A percentile compares a stretch with the other conserved stretches of the same genome.
These are phyloP conservation scores for Pegoplata infirma DNA, from an alignment of 2,888 invertebrate genomes.

Conservation along the genomic window DNA sequence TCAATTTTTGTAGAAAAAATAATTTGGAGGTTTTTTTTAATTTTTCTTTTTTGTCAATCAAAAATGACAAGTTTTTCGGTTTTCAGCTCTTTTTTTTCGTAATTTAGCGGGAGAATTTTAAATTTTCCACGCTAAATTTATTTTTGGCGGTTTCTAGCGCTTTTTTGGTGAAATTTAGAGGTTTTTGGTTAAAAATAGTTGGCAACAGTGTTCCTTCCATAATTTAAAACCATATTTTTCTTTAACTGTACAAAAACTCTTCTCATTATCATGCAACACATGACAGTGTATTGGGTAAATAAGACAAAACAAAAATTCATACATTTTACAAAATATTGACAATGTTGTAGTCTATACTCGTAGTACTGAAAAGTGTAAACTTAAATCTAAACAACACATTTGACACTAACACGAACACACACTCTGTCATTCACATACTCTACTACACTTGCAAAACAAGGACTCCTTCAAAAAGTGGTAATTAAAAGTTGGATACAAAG, in stretches of 20 bases:
- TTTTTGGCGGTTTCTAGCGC: too few species aligned
- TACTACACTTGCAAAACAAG: constrained; percentile 38
- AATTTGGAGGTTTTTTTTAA: too few species aligned
- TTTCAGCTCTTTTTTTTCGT: too few species aligned
- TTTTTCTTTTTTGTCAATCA: too few species aligned
- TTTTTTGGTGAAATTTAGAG: too few species aligned
- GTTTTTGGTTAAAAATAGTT: too few species aligned
- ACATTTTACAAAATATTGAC: constrained; percentile 26
- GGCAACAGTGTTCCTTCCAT: too few species aligned
- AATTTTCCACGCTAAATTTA: too few species aligned
- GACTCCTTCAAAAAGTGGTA: constrained; percentile 35
- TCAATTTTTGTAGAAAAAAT: too few species aligned
- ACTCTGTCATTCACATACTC: constrained; percentile 17
- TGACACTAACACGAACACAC: not conserved
- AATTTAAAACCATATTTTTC: not conserved
- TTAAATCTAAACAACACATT: constrained; percentile 47
- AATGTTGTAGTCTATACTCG: constrained; percentile 56
- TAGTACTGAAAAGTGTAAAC: too few species aligned
- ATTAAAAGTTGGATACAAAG: constrained; percentile 57
- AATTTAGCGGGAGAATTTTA: too few species aligned
- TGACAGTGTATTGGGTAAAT: not conserved
- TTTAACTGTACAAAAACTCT: not conserved
- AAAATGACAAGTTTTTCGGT: too few species aligned
- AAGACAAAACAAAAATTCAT: not conserved
- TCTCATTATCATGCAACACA: constrained; percentile 1